Base-by-base conservation (phyloP, 2,888 invertebrate species). In the Artemia sinica region DNA sequence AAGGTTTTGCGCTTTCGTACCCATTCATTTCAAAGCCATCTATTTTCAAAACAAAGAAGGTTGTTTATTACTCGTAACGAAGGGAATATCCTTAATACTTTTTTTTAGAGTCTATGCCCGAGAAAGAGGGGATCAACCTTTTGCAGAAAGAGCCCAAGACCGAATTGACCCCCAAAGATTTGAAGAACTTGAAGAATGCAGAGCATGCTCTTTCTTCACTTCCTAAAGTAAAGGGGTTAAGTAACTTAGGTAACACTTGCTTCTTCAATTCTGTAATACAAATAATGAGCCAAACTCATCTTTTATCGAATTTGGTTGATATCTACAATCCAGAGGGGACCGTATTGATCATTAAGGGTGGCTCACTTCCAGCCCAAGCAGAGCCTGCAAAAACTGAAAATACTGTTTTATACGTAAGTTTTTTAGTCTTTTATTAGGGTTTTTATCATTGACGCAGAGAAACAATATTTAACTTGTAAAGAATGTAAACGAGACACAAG, bases 251-350 rank as follows among this genome's bases (percentile, higher is more conserved):
- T 67, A 96, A 96, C 77, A 96, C 96, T 0, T 96, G 96, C 77
- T 96, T 94, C 79, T 93, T 96, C 77, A 96, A 96, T 81, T 91
- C 95, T 49, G 93, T 95, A 10, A 84, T 96, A 81, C 96, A 96
- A 80, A 91, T 91, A 77, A 80, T 93, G 74, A 88, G 88, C 4
- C 89, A 89, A 65, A 73, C 73, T 28, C 72, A 73, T 67, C 70
- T 70, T 65, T 69, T 73, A 13, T 72, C 72, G 9, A 72, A 73
- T 65, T 65, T 73, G 49, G 69, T 74, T 48, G 73, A 74, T 65
- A 51, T 72, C 12, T 72, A 72, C 65, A 72, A 70, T 65, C 72
- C 71, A 52, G 74, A 73, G 41, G 72, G 73, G 10, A 71, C 72
- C 49, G 68, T 68, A 11, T 13, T 69, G 10, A 48, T 50, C 12